Evolutionary conservation across 2,797 vertebrate species (phyloP).

Genomic region (Ptychadena robeensis): DNA sequence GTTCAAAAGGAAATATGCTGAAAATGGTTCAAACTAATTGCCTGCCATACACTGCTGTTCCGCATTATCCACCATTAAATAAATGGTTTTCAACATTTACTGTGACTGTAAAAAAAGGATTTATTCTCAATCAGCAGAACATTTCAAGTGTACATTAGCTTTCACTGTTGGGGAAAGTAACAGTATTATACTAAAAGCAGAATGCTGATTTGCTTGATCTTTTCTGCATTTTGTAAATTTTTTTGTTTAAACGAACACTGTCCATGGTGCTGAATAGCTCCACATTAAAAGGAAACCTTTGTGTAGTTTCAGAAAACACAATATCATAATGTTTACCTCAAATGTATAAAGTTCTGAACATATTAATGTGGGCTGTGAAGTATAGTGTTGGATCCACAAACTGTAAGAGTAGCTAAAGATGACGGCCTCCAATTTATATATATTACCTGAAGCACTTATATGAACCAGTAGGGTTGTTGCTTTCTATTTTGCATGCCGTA

Average conservation of each 20-base stretch:
- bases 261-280: background rate
- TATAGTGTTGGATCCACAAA: background rate
- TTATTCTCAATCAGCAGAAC: slow-evolving; percentile 10
- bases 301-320: background rate
- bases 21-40: slow-evolving; percentile 39
- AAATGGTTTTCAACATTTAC: slow-evolving; percentile 36
- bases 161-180: slow-evolving; percentile 13
- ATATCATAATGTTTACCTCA: background rate
- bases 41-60: slow-evolving; percentile 29
- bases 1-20: slow-evolving; percentile 29
- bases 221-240: background rate
- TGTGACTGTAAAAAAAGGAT: slow-evolving; percentile 39
- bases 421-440: too few relatives aligned
- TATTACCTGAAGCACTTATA: too few relatives aligned
- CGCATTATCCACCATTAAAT: slow-evolving; percentile 45
- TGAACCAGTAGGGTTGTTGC: too few relatives aligned
- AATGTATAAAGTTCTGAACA: background rate
- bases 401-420: background rate
- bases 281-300: background rate
- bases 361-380: background rate
- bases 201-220: background rate
- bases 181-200: background rate
- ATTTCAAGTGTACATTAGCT: slow-evolving; percentile 3
- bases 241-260: background rate
- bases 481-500: too few relatives aligned